Percentiles rank a stretch among this genome's conserved stretches.
Conservation (phyloP, 2,113 vertebrate genomes). For the Anhinga anhinga region DNA sequence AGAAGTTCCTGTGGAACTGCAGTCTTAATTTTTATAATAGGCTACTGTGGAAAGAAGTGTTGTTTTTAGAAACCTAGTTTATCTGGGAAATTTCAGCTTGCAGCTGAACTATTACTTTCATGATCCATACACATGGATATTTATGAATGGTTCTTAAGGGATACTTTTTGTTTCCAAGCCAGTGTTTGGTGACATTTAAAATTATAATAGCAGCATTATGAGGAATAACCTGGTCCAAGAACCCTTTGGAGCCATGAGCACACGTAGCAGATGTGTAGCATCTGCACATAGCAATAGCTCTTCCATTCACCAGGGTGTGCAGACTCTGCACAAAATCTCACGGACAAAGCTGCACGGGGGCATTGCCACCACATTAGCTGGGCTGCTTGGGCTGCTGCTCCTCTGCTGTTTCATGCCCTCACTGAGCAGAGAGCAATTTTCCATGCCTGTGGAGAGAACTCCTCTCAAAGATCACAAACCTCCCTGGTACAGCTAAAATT, state of each 20-base stretch:
- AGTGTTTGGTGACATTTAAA: slow-evolving; percentile 4
- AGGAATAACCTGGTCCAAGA: background rate
- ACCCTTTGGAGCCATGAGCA: background rate
- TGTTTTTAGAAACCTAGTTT: background rate
- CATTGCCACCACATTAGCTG: background rate
- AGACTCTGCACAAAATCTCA: background rate
- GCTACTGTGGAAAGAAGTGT: background rate
- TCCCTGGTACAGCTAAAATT: background rate
- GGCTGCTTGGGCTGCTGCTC: background rate
- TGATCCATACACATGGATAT: background rate
- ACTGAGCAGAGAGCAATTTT: background rate
- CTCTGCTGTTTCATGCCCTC: background rate
- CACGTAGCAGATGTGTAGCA: background rate
- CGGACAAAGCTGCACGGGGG: background rate
- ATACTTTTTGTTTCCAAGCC: background rate
- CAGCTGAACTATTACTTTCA: background rate
- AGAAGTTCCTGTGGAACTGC: background rate
- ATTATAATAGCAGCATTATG: background rate
- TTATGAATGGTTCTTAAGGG: background rate
- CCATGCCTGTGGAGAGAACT: background rate
- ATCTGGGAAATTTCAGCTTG: slow-evolving; percentile 1
- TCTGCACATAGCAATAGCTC: background rate
- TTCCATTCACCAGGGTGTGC: background rate
- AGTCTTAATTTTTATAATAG: background rate
- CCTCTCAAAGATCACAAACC: background rate